Evolutionary conservation across 2,888 invertebrate genomes (phyloP).

Genomic region (Agrotis ipsilon): DNA sequence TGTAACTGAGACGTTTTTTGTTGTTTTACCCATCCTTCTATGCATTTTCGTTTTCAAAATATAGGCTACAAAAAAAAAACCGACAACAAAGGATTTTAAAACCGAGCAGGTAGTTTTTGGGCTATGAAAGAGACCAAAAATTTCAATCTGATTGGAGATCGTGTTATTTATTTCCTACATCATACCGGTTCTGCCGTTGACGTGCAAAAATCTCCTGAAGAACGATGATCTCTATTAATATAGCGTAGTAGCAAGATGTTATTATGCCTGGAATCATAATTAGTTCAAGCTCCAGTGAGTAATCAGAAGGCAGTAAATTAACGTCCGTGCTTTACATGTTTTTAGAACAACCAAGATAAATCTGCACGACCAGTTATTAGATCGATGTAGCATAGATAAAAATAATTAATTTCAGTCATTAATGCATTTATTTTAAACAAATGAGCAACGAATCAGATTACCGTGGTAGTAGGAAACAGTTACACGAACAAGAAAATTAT

Average conservation of each 20-base stretch:
- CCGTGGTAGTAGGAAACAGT: constrained; percentile 36
- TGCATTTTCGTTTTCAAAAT: background rate
- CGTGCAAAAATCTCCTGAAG: constrained; percentile 41
- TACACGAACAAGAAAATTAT: constrained; percentile 30
- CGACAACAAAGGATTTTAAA: constrained; percentile 42
- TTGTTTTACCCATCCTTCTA: background rate
- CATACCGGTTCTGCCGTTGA: background rate
- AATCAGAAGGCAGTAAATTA: constrained; percentile 64
- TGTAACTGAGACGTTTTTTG: constrained; percentile 22
- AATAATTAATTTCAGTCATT: constrained; percentile 35
- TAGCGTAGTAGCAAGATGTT: constrained; percentile 42
- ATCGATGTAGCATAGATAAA: constrained; percentile 52
- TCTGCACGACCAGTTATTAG: constrained; percentile 46
- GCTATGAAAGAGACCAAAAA: background rate
- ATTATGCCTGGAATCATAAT: constrained; percentile 62
- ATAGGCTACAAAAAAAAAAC: background rate
- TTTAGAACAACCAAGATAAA: constrained; percentile 49
- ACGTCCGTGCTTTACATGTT: constrained; percentile 52
- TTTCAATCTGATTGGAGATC: background rate
- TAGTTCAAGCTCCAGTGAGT: constrained; percentile 65
- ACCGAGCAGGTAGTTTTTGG: constrained; percentile 39
- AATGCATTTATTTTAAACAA: constrained; percentile 51
- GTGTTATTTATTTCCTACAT: background rate
- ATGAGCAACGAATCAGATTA: constrained; percentile 44
- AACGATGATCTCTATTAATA: constrained; percentile 38